Conservation (phyloP, 2,888 invertebrate genomes). For the Cataglyphis cursor region DNA sequence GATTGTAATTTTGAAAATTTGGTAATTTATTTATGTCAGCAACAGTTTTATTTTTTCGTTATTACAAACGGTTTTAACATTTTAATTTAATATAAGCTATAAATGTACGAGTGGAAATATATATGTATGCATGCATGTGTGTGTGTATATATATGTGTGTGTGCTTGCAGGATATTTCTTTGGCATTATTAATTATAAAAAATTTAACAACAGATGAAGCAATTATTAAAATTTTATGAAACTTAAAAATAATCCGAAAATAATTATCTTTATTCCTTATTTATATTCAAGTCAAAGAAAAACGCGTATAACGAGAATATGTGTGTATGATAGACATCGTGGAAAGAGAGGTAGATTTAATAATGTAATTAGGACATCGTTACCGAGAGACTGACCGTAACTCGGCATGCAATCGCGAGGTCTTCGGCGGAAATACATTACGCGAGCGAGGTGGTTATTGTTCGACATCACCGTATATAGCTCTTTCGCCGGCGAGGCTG, state of each 20-base stretch:
- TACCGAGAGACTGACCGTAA: neutral
- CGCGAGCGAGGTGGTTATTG: conserved; percentile 38
- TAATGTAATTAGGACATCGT: conserved; percentile 27
- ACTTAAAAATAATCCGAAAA: neutral
- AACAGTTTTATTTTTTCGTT: neutral
- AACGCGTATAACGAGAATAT: neutral
- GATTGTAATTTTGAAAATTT: conserved; percentile 3
- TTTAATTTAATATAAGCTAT: neutral
- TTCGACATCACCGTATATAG: conserved; percentile 20
- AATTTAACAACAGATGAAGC: neutral
- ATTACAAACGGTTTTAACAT: neutral
- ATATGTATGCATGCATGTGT: neutral
- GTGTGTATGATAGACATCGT: neutral
- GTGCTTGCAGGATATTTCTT: neutral
- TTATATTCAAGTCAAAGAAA: neutral
- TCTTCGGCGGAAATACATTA: conserved; percentile 38
- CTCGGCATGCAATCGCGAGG: conserved; percentile 17
- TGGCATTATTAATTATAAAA: conserved; percentile 2
- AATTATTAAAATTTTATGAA: neutral
- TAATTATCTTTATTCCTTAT: neutral
- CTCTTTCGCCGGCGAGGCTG: conserved; percentile 18
- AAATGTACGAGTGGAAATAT: neutral
- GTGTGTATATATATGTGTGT: neutral
- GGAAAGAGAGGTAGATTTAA: neutral
- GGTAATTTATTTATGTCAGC: neutral